Percentiles rank a stretch among this genome's conserved stretches.
Evolutionary conservation across 2,888 invertebrate species (phyloP).

Genomic region (Quadroppia sp.): DNA sequence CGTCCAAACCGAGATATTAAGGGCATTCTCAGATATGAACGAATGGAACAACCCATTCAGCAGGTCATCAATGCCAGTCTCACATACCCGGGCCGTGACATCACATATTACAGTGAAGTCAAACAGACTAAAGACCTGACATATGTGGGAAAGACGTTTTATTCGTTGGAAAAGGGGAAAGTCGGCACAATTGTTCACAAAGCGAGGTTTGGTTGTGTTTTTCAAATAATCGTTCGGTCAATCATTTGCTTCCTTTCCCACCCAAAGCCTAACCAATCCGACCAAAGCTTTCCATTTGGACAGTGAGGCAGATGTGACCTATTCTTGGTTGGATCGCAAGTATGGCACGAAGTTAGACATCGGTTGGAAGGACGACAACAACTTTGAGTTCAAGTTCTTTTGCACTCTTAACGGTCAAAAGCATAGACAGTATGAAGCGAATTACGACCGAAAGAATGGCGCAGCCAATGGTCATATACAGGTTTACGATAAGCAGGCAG

Average conservation of each 20-base stretch:
- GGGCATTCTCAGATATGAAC: slow-evolving; percentile 10
- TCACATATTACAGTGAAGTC: slow-evolving; percentile 37
- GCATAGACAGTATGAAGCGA: neutral
- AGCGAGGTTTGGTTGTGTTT: too few species aligned
- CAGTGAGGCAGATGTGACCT: slow-evolving; percentile 31
- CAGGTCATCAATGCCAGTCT: slow-evolving; percentile 16
- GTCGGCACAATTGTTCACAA: slow-evolving; percentile 35
- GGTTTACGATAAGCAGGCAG: neutral
- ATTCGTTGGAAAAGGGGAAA: slow-evolving; percentile 21
- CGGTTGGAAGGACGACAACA: neutral
- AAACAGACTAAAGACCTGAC: slow-evolving; percentile 35
- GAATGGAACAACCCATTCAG: slow-evolving; percentile 31
- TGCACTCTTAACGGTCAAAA: neutral
- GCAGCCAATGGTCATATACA: neutral
- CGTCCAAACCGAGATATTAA: slow-evolving; percentile 13
- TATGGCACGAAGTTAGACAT: neutral
- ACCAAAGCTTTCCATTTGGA: slow-evolving; percentile 27
- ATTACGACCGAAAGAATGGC: neutral
- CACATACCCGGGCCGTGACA: neutral
- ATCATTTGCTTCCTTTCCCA: neutral
- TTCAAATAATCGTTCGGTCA: neutral
- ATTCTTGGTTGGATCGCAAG: slow-evolving; percentile 11
- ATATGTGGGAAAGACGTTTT: slow-evolving; percentile 36
- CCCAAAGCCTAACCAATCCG: slow-evolving; percentile 27
- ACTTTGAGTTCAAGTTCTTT: neutral